Evolutionary conservation across 2,113 vertebrate genomes (phyloP).

Genomic region (Scytalopus superciliaris): DNA sequence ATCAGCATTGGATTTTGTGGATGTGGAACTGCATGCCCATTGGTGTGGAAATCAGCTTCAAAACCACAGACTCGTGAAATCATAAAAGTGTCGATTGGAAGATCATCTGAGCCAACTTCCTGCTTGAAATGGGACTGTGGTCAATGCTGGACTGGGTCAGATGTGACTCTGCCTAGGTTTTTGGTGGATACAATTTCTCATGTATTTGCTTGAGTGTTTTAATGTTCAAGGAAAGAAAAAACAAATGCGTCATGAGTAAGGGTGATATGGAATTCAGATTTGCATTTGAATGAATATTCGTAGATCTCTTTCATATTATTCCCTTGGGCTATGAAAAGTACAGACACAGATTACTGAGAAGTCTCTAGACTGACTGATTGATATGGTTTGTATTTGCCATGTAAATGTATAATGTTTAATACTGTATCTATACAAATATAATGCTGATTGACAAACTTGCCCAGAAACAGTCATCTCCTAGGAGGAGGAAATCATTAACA

Average conservation of each 20-base stretch:
- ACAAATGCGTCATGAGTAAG: slow-evolving; percentile 34
- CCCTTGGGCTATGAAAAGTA: slow-evolving; percentile 21
- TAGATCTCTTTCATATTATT: slow-evolving; percentile 23
- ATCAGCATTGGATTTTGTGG: neutral
- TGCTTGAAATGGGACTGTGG: neutral
- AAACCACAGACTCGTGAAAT: neutral
- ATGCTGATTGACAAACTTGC: slow-evolving; percentile 61
- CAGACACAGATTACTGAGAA: neutral
- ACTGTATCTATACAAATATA: slow-evolving; percentile 52
- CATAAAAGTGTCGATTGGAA: neutral
- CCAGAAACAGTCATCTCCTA: slow-evolving; percentile 31
- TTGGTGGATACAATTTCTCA: neutral
- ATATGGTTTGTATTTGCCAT: slow-evolving; percentile 60
- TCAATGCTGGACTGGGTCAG: neutral
- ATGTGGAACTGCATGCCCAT: neutral
- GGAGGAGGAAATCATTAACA: slow-evolving; percentile 50
- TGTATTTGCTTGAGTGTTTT: neutral
- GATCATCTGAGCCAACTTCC: neutral
- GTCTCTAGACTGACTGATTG: slow-evolving; percentile 16
- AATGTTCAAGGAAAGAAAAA: neutral
- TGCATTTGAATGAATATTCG: slow-evolving; percentile 56
- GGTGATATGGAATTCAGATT: slow-evolving; percentile 44
- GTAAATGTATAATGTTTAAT: slow-evolving; percentile 47
- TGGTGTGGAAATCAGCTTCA: neutral
- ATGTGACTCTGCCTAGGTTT: neutral